Evolutionary conservation across 1,140 invertebrate species (phyloP).

Genomic region (Procambarus clarkii): DNA sequence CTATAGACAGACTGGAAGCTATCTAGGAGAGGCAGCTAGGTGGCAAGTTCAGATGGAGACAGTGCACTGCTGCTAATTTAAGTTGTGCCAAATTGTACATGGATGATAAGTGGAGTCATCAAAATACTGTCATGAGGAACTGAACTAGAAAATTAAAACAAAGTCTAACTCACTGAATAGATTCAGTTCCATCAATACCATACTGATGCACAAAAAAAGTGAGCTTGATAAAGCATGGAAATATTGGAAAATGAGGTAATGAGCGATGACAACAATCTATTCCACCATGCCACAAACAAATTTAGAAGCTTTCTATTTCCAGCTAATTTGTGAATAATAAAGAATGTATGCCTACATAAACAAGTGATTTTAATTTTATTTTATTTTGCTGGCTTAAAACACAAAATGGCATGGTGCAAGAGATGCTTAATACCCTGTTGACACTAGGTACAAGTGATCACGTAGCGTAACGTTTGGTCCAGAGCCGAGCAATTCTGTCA

Average conservation of each 20-base stretch:
- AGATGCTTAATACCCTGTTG: constrained; percentile 67
- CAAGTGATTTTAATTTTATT: neutral
- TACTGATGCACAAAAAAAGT: constrained; percentile 53
- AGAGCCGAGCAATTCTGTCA: constrained; percentile 96
- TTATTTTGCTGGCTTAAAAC: neutral
- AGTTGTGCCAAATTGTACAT: constrained; percentile 39
- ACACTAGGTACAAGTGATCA: constrained; percentile 78
- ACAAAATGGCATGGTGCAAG: constrained; percentile 64
- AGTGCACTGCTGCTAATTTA: constrained; percentile 40
- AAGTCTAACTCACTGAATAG: constrained; percentile 40
- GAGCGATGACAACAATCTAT: constrained; percentile 57
- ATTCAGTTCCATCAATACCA: constrained; percentile 43
- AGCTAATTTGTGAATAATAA: constrained; percentile 22
- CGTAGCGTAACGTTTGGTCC: constrained; percentile 98
- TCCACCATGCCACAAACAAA: constrained; percentile 57
- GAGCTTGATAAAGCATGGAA: constrained; percentile 58
- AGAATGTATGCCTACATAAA: constrained; percentile 40
- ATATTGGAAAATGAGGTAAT: constrained; percentile 66
- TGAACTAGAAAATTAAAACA: constrained; percentile 28
- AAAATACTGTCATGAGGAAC: constrained; percentile 42
- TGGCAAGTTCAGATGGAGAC: constrained; percentile 40
- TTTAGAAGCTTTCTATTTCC: constrained; percentile 35
- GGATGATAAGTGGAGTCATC: neutral
- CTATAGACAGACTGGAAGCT: constrained; percentile 40
- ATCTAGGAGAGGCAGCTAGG: constrained; percentile 54